Evolutionary conservation across 2,888 invertebrate species (phyloP).

Genomic region (Platerodrilus igneus): DNA sequence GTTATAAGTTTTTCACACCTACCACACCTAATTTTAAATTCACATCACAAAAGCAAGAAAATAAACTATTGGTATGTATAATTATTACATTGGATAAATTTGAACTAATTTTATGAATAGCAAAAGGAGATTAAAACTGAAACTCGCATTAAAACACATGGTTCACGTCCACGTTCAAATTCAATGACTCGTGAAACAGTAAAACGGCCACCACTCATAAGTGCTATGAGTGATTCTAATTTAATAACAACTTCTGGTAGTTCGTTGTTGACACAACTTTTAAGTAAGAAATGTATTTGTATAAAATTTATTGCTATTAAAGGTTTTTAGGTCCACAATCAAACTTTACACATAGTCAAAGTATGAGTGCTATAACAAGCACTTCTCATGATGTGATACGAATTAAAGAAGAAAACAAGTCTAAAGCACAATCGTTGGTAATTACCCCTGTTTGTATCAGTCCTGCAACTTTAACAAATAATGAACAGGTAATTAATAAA

Average conservation of each 20-base stretch:
- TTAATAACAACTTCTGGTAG: constrained; percentile 54
- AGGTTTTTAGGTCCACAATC: constrained; percentile 29
- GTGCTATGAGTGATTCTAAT: constrained; percentile 73
- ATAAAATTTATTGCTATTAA: too few species aligned
- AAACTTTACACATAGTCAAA: constrained; percentile 29
- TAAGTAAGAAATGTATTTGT: too few species aligned
- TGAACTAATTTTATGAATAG: constrained; percentile 8
- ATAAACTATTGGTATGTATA: constrained; percentile 8
- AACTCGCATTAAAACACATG: constrained; percentile 29
- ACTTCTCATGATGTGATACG: too few species aligned
- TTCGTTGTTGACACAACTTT: constrained; percentile 77
- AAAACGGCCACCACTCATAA: constrained; percentile 59
- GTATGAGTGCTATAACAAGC: too few species aligned
- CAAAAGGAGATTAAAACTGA: constrained; percentile 32
- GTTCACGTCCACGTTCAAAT: constrained; percentile 50
- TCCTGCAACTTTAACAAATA: constrained; percentile 40
- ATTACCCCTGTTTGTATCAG: constrained; percentile 48
- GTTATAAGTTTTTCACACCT: constrained; percentile 40
- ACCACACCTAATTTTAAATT: constrained; percentile 40
- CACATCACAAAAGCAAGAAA: constrained; percentile 38
- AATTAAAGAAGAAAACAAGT: too few species aligned
- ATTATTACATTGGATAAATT: neutral
- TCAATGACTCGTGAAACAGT: constrained; percentile 53
- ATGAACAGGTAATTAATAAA: constrained; percentile 35
- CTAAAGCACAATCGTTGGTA: too few species aligned